Conservation (phyloP, 2,888 invertebrate species). For the Ametastegia equiseti region DNA sequence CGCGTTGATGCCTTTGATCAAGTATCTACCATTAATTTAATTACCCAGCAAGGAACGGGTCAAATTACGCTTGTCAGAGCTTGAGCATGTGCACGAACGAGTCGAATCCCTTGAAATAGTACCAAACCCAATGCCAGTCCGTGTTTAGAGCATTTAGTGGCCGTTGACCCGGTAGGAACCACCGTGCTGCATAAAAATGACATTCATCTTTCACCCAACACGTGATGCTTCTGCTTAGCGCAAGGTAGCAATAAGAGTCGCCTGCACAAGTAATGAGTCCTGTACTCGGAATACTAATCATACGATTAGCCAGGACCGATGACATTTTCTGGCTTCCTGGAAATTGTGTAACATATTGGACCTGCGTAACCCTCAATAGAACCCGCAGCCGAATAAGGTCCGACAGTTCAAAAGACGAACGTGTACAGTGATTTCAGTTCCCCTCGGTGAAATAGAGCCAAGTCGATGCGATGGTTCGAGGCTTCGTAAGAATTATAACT, state of each 20-base stretch:
- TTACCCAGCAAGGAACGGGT: constrained; percentile 6
- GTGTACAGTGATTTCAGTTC: constrained; percentile 8
- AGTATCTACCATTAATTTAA: constrained; percentile 30
- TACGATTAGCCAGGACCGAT: constrained; percentile 42
- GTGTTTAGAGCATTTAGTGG: constrained; percentile 33
- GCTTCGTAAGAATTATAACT: constrained; percentile 25
- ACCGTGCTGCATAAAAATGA: constrained; percentile 44
- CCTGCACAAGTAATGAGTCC: constrained; percentile 48
- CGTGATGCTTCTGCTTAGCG: constrained; percentile 36
- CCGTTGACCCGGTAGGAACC: constrained; percentile 41
- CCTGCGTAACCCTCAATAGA: neutral
- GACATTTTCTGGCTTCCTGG: constrained; percentile 43
- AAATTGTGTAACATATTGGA: constrained; percentile 35
- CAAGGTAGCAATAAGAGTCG: constrained; percentile 49
- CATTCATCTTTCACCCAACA: constrained; percentile 46
- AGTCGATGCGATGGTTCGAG: neutral
- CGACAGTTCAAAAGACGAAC: constrained; percentile 16
- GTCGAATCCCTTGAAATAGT: neutral
- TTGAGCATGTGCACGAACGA: constrained; percentile 17
- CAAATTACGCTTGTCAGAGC: constrained; percentile 14
- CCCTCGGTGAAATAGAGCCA: neutral
- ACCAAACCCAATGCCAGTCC: constrained; percentile 7
- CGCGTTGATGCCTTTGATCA: constrained; percentile 19
- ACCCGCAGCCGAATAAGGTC: neutral
- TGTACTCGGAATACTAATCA: constrained; percentile 46